Base-by-base conservation (phyloP, 30 jellyfish, hydroid and myxozoan species). In the Phacellophora camtschatica region DNA sequence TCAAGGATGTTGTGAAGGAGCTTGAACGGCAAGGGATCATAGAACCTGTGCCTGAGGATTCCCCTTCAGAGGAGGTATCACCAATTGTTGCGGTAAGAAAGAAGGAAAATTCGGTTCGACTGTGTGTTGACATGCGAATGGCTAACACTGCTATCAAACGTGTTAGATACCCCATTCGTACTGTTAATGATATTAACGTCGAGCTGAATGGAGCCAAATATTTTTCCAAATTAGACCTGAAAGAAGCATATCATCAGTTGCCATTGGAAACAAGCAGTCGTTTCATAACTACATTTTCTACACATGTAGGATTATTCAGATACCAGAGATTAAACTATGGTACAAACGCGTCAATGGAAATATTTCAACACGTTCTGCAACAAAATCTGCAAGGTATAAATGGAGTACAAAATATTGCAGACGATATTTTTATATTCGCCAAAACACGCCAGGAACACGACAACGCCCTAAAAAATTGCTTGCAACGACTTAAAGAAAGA, bases 201-300 rank as follows among this genome's bases (percentile, higher is more conserved):
- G 71, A 57, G 41, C 71, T 57, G 29, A 20, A 57, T 8, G 71
- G 39, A 18, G 39, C 42, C 10, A 57, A 27, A 30, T 57, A 33
- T 67, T 67, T 67, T 35, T 36, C 43, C 64, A 64, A 64, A 25
- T 57, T 64, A 16, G 63, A 29, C 28, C 34, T 29, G 33, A 25
- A n/a, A 30, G 8, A 67, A 43, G 82, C 66, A 13, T 67, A 67
- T 66, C 82, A 67, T 41, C 82, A 67, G 23, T 67, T 67, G 66
- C 82, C 82, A 12, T 43, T 67, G 64, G 66, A 67, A 37, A 43
- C 37, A 66, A 35, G 23, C 34, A 67, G 82, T 67, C 82, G 82
- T 29, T 67, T 19, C 66, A 67, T 67, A 20, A 67, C 82, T 4
- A 67, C 82, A 23, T 67, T 67, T 41, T 36, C 37, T 42, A 57